Evolutionary conservation across 1,140 invertebrate species (phyloP).

Genomic region (Macrosteles quadrilineatus): DNA sequence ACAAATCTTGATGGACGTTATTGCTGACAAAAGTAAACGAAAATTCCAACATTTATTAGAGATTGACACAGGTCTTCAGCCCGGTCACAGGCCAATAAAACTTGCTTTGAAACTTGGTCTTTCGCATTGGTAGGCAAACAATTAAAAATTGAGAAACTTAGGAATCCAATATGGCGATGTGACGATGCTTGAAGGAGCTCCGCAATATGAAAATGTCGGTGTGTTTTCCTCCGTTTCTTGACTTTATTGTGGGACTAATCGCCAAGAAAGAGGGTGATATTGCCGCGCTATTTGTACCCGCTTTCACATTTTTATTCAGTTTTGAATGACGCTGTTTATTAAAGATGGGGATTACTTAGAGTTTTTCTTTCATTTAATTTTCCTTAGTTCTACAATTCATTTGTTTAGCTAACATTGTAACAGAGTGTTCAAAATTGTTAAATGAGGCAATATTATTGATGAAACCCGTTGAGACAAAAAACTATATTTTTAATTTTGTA

Average conservation of each 20-base stretch:
- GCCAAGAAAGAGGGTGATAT: not conserved
- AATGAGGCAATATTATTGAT: too few relatives aligned
- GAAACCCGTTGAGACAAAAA: too few relatives aligned
- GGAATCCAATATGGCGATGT: not conserved
- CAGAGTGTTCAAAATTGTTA: too few relatives aligned
- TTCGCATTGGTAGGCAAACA: not conserved
- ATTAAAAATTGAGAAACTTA: not conserved
- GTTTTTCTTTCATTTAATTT: too few relatives aligned
- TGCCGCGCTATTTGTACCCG: too few relatives aligned
- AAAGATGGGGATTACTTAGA: too few relatives aligned
- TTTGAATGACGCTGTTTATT: too few relatives aligned
- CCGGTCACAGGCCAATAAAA: not conserved
- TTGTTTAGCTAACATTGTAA: too few relatives aligned
- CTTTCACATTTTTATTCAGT: too few relatives aligned
- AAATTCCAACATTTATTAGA: not conserved
- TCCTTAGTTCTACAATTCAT: too few relatives aligned
- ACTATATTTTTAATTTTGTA: too few relatives aligned
- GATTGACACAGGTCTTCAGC: not conserved
- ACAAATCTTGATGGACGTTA: too few relatives aligned
- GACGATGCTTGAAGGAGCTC: not conserved
- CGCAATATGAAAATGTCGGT: not conserved
- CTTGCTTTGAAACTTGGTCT: not conserved
- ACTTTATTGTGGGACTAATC: not conserved
- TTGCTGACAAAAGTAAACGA: not conserved
- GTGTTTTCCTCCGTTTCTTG: not conserved